phyloP scores from a whole-genome alignment of 2,797 vertebrate species.

The Natrix natrix region DNA sequence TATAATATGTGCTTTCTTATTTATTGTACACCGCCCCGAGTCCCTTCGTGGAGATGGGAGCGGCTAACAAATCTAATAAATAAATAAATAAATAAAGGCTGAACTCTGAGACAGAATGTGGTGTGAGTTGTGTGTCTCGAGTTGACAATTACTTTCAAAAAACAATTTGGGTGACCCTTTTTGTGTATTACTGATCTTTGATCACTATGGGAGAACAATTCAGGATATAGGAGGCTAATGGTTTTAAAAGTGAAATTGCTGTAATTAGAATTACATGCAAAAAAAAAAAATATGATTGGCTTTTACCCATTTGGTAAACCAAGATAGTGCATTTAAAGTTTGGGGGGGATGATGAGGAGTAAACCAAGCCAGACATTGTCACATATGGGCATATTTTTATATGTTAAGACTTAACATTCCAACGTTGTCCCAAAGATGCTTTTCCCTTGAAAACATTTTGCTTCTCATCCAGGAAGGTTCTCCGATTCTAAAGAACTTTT shows the following conservation, averaged over 20 bases:
- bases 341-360: not conserved
- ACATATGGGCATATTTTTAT: not conserved
- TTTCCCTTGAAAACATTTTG: not conserved
- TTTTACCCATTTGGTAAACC: not conserved
- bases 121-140: not conserved
- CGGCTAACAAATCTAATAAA: too few species aligned
- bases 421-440: not conserved
- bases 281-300: not conserved
- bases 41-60: too few species aligned
- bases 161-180: not conserved
- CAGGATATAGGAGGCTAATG: not conserved
- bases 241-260: not conserved
- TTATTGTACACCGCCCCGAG: too few species aligned
- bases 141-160: not conserved
- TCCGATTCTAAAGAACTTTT: not conserved
- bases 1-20: too few species aligned
- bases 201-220: not conserved
- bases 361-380: not conserved
- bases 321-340: not conserved
- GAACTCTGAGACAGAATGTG: not conserved
- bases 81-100: too few species aligned
- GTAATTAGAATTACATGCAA: not conserved
- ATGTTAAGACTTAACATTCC: not conserved
- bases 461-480: not conserved
- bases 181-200: not conserved